Evolutionary conservation across 2,113 vertebrate species (phyloP), one percentile per base, ranked within the genome.

Genomic region (Haemorhous mexicanus): DNA sequence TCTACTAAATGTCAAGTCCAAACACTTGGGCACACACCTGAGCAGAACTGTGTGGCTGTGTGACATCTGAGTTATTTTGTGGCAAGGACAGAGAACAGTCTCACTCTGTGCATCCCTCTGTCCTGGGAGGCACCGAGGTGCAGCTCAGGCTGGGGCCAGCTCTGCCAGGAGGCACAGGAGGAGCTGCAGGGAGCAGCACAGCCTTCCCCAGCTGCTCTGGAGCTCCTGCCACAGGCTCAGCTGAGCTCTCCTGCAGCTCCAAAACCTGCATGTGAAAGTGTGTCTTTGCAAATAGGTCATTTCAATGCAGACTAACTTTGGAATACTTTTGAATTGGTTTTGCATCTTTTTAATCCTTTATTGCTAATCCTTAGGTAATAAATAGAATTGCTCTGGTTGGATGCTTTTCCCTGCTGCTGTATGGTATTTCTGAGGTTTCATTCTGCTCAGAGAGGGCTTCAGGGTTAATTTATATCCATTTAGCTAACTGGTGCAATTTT

Each of bases 381-480:
- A 91, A 87, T 90, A 74, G 33, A 91, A 94, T 69, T 96, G 11
- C 27, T 91, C 22, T 79, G 47, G 52, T 64, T 26, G 3, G 80
- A 70, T 83, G 72, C 30, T 74, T 85, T 87, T 81, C 79, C 49
- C 55, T 86, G 47, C 43, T 88, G 74, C 76, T 85, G 7, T 62
- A 5, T 16, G 11, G 43, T 39, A 37, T 80, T 91, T 90, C 87
- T 87, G 56, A 77, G 72, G 33, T 26, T 77, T 82, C n/a, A 37
- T 85, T 67, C 50, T 84, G 35, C 63, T 44, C 70, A 56, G 59
- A 77, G 73, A 87, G 75, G 72, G 68, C 79, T 81, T 63, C 30
- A 26, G 47, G 72, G 77, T 95, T 96, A 97, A 95, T 93, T 91
- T 90, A 84, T 91, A 94, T 96, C 82, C 92, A 56, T 77, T 97